phyloP scores from a whole-genome alignment of 2,113 vertebrate species.

The Tonatia bakeri region DNA sequence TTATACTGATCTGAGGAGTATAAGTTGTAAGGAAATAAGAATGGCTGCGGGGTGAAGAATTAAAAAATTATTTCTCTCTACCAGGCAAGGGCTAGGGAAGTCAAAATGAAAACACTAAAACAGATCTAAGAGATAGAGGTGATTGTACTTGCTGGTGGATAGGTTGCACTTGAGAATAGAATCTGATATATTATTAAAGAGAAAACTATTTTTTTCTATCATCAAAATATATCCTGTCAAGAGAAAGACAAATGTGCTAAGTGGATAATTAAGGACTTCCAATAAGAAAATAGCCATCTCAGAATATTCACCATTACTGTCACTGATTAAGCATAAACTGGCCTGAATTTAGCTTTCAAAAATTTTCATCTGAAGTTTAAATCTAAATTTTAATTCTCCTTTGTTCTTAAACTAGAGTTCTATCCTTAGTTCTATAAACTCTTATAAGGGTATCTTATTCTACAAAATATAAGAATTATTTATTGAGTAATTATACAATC shows the following conservation, averaged over 20 bases:
- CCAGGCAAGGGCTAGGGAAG: neutral
- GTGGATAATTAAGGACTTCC: neutral
- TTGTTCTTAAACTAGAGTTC: slow-evolving; percentile 22
- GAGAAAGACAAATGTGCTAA: slow-evolving; percentile 4
- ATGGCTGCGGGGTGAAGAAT: neutral
- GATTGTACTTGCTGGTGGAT: neutral
- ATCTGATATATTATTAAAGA: slow-evolving; percentile 25
- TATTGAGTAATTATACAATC: neutral
- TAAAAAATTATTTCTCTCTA: neutral
- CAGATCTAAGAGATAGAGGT: neutral
- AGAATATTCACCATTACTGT: neutral
- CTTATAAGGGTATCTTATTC: neutral
- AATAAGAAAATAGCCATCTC: slow-evolving; percentile 23
- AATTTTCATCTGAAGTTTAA: slow-evolving; percentile 5
- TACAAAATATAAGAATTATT: slow-evolving; percentile 27
- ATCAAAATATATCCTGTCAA: slow-evolving; percentile 7
- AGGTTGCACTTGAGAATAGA: neutral
- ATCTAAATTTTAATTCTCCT: neutral
- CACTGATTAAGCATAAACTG: slow-evolving; percentile 8
- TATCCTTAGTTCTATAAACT: too few relatives aligned
- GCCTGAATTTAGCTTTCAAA: neutral
- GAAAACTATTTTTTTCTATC: neutral
- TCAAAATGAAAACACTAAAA: slow-evolving; percentile 25
- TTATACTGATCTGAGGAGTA: neutral
- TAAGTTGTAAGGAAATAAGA: slow-evolving; percentile 10